Evolutionary conservation across 2,888 invertebrate species (phyloP).

Genomic region (Dromius quadrimaculatus): DNA sequence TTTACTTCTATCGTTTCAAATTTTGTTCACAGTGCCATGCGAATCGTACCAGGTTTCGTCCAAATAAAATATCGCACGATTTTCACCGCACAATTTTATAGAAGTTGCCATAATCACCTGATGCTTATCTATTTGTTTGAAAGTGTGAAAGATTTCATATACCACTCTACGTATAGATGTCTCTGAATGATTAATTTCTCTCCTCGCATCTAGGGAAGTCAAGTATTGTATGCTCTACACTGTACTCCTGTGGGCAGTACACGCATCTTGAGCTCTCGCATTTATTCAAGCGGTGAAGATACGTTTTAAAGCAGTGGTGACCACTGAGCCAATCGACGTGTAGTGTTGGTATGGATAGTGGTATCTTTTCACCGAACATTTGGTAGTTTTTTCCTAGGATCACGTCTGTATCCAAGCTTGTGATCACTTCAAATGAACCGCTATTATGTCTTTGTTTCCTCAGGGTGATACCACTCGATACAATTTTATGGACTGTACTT

Average conservation of each 20-base stretch:
- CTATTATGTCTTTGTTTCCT: slow-evolving; percentile 2
- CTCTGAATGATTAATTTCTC: background rate
- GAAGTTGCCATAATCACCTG: background rate
- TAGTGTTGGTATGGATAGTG: background rate
- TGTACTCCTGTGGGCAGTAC: too few species aligned
- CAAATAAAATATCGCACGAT: slow-evolving; percentile 14
- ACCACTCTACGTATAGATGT: background rate
- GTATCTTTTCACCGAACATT: background rate
- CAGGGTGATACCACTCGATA: too few species aligned
- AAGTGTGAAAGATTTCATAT: background rate
- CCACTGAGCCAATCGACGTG: background rate
- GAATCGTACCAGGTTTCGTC: slow-evolving; percentile 22
- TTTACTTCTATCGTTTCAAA: slow-evolving; percentile 3
- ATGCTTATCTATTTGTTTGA: background rate
- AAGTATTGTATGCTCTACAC: too few species aligned
- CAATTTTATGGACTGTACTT: too few species aligned
- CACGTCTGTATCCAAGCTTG: background rate
- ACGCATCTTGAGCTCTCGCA: too few species aligned
- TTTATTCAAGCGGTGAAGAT: too few species aligned
- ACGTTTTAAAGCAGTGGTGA: too few species aligned
- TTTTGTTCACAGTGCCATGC: slow-evolving; percentile 9
- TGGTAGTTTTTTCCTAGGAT: background rate
- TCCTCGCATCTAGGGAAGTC: too few species aligned
- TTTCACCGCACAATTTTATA: slow-evolving; percentile 13
- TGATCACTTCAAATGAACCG: background rate